Base-by-base conservation (phyloP, 2,888 invertebrate genomes). In the Stenolophus ochropezus region DNA sequence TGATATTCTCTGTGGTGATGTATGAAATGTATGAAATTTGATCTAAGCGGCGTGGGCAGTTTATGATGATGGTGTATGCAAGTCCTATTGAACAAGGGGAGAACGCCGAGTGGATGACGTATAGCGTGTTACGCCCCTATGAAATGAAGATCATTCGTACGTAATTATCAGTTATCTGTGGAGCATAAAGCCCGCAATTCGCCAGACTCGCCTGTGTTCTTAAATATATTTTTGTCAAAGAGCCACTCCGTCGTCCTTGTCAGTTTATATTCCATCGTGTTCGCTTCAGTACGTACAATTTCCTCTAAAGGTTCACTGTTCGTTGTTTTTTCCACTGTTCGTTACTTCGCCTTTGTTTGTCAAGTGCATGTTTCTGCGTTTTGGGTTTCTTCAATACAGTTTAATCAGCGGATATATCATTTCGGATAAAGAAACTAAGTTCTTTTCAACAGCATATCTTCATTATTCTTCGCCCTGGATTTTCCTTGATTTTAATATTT, bases 131-230 rank as follows among this genome's bases (percentile, higher is more conserved):
- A 87, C 88, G 88, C 56, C 56, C 56, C 56, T 18, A 56, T 56
- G 56, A 56, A 56, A 56, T 88, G 87, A 87, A 88, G 88, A 89
- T 89, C 89, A 88, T 88, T 88, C 89, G 89, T 87, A 88, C 88
- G 88, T 89, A 89, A 89, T 89, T 89, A 89, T 89, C 89, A 87
- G 89, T 89, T 89, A 89, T 87, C 89, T 85, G 79, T 87, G 86
- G 85, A 85, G 86, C 87, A 87, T 88, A 87, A 89, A 88, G 87
- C 87, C 87, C 56, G 11, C 86, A 88, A 88, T 89, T 88, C 88
- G 87, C 87, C 87, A 86, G 87, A 87, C 85, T 42, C 16, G 51
- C 8, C 86, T 86, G 88, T 88, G 88, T 88, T 88, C 56, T 76
- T 88, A 88, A 88, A 87, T 87, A 88, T 88, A 88, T 89, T 89